Base-by-base conservation (phyloP, 2,113 vertebrate species). In the Sander lucioperca region DNA sequence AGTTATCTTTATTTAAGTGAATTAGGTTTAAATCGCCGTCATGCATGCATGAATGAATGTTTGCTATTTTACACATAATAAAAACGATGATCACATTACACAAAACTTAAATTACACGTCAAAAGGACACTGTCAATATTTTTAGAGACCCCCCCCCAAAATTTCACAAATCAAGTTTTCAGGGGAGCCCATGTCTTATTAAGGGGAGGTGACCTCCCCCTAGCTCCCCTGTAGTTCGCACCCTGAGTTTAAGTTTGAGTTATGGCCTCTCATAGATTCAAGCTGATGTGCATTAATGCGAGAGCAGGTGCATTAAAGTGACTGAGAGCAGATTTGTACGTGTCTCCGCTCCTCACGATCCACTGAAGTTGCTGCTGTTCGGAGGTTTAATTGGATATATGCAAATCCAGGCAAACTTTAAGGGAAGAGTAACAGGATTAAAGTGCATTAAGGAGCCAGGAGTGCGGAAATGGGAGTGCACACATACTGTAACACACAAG, bases 381-480 rank as follows among this genome's bases (percentile, higher is more conserved):
- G 36, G 58, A 77, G 76, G 43, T 87, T 89, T 93, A 92, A 93
- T 93, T 92, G 90, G 90, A 92, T 91, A 92, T 93, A 94, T 94
- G 93, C 86, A 93, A 94, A 94, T 93, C 73, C 39, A 13, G 53
- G 77, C 59, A 75, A 91, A 92, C 88, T 89, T 89, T 85, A 86
- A 85, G 59, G 58, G 65, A 72, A 84, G 67, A 72, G 67, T 68
- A 85, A 87, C 86, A 39, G 90, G 91, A 93, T 93, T 90, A 90
- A 85, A 89, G 74, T 75, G 83, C 90, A 85, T 87, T 78, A 88
- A 72, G 48, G 59, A 84, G 82, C 74, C 57, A 53, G 69, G 48
- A 83, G 82, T 63, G 76, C 48, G 63, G 57, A 86, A 77, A 80
- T 15, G 10, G 36, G 23, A 56, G 58, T 14, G 47, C 48, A 77